Base-by-base conservation (phyloP, 1,140 invertebrate genomes). In the Drosophila bifasciata region DNA sequence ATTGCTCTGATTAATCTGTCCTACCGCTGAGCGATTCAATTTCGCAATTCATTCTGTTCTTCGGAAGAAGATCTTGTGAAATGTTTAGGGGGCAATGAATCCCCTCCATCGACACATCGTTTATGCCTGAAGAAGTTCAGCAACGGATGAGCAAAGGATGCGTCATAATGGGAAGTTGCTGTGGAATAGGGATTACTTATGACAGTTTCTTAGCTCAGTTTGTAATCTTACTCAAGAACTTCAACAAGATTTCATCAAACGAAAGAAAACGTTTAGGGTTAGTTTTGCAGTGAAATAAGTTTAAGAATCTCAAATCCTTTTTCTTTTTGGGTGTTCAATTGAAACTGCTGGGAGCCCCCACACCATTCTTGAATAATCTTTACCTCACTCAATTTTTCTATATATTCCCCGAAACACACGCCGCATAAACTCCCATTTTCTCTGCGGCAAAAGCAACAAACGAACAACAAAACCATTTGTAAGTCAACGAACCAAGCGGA, bases 401-500 rank as follows among this genome's bases (percentile, higher is more conserved):
- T 21, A 0, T 1, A 25, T n/a, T n/a, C n/a, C n/a, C n/a, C n/a
- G n/a, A n/a, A n/a, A n/a, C n/a, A n/a, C n/a, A n/a, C n/a, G n/a
- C 23, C 23, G 23, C 23, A 25, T 25, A 25, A 25, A 25, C 23
- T 25, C 0, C 5, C 5, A 25, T 25, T 25, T 63, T 63, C 61
- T 61, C 16, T 23, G 19, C 4, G 19, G 1, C 56, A 39, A n/a
- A 23, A 16, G 46, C 23, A 23, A 57, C 25, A 70, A 59, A 39
- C 40, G 19, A 21, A 23, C 39, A 11, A 28, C 25, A 36, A 39
- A 51, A 45, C 32, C 75, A 78, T 85, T 84, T 84, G 80, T 84
- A 73, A 84, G 79, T 84, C 79, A 84, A 84, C 67, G 76, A 84
- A 84, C 79, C 79, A 72, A 80, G 32, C 1, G 32, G 57, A 50